phyloP scores from a whole-genome alignment of 2,113 vertebrate genomes.

The Acrocephalus arundinaceus region DNA sequence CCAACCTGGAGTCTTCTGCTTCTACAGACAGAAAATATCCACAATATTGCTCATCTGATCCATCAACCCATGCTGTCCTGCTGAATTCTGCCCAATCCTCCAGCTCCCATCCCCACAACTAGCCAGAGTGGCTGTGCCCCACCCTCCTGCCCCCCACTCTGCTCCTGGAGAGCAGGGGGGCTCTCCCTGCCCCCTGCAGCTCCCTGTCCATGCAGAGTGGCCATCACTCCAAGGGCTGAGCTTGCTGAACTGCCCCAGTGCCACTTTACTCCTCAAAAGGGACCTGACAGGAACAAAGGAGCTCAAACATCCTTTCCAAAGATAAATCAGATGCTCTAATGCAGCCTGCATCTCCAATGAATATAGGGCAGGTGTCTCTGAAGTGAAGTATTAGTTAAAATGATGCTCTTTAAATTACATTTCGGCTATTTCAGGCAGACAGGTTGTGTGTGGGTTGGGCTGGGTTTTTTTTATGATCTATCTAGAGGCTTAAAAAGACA shows the following conservation, averaged over 20 bases:
- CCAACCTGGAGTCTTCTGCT: rapidly evolving
- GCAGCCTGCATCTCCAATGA: slow-evolving; percentile 61
- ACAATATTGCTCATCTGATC: rapidly evolving
- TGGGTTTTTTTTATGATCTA: slow-evolving; percentile 65
- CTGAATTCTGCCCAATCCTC: not conserved
- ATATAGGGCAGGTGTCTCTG: slow-evolving; percentile 72
- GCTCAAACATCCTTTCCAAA: slow-evolving; percentile 18
- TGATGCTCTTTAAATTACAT: slow-evolving; percentile 76
- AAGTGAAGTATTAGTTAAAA: slow-evolving; percentile 75
- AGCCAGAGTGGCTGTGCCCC: not conserved
- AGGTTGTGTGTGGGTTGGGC: slow-evolving; percentile 63
- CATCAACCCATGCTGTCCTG: rapidly evolving
- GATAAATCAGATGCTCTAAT: slow-evolving; percentile 67
- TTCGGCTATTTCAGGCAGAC: slow-evolving; percentile 68
- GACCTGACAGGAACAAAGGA: slow-evolving; percentile 35
- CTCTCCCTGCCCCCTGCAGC: not conserved
- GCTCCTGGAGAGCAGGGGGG: not conserved
- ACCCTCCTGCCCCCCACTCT: not conserved
- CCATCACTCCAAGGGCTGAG: rapidly evolving
- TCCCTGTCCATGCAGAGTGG: rapidly evolving
- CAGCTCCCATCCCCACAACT: not conserved
- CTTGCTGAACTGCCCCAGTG: rapidly evolving
- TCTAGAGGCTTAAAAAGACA: slow-evolving; percentile 75
- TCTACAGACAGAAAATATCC: rapidly evolving
- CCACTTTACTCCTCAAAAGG: not conserved